Evolutionary conservation across 2,797 vertebrate species (phyloP), one percentile per base, ranked within the genome.

Genomic region (Manis pentadactyla): DNA sequence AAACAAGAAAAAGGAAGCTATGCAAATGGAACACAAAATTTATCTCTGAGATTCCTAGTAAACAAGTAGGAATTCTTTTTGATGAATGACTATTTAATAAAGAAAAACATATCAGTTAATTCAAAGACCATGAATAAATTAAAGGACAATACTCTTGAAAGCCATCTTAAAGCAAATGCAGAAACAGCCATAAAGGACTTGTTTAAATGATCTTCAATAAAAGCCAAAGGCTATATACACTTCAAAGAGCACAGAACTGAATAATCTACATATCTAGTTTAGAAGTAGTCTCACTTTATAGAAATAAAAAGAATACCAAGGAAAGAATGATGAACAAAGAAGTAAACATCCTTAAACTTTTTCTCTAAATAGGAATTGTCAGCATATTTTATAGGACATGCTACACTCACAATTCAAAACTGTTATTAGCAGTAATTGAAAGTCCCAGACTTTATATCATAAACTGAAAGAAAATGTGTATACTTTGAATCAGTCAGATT

Each of bases 401-500:
- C 42, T 87, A 82, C 63, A 25, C 27, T 15, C n/a, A 83, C 27
- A 95, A 84, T 19, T 94, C 51, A 79, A 93, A 77, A 84, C 29
- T 74, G 23, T 42, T 87, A 37, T 29, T 49, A 89, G 29, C 68
- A 88, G 27, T 74, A 87, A 84, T 0, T 86, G 37, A 83, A 93
- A n/a, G 21, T 84, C 46, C 31, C 34, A 14, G 51, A 23, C 25
- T 61, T 71, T 69, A 46, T 34, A 96, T 84, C 51, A 88, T 27
- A 79, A 93, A 83, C 29, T 74, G 79, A 84, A 86, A 93, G 29
- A 64, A 90, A 96, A 75, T 49, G 9, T 49, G 14, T 59, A 69
- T 74, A 51, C 49, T 81, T 95, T 53, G 74, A 66, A 57, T 92
- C n/a, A 55, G 10, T 61, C 55, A 93, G 12, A 95, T 53, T 97